Evolutionary conservation across 1,140 invertebrate species (phyloP).

Genomic region (Temnothorax longispinosus): DNA sequence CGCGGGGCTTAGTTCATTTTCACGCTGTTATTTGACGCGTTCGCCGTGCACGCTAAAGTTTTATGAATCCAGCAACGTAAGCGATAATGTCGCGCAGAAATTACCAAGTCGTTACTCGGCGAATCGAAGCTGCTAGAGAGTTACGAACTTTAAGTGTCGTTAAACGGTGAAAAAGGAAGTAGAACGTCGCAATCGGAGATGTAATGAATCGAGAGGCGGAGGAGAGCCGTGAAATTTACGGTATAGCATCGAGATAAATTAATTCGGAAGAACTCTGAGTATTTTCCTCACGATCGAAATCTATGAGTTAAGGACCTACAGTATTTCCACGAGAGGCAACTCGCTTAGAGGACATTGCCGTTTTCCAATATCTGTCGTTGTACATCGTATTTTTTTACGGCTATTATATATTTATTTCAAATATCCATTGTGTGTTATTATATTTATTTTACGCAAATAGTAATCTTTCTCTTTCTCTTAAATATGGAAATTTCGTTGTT

Average conservation of each 20-base stretch:
- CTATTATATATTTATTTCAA: not conserved
- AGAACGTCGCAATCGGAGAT: conserved; percentile 37
- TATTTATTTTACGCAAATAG: conserved; percentile 37
- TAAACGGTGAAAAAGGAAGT: conserved; percentile 47
- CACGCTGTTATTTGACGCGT: conserved; percentile 55
- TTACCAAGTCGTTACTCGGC: conserved; percentile 55
- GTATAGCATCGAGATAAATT: conserved; percentile 62
- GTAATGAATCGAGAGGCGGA: conserved; percentile 50
- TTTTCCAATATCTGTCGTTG: not conserved
- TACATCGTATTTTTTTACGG: not conserved
- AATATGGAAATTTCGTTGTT: conserved; percentile 21
- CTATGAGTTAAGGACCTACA: conserved; percentile 18
- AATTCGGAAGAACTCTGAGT: conserved; percentile 51
- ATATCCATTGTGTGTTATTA: conserved; percentile 8
- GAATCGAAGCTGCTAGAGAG: conserved; percentile 39
- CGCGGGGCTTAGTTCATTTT: conserved; percentile 49
- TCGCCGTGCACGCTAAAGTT: conserved; percentile 52
- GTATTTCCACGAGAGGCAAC: not conserved
- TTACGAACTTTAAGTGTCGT: conserved; percentile 47
- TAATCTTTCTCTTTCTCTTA: conserved; percentile 23
- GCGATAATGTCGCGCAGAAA: conserved; percentile 57
- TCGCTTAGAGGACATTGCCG: not conserved
- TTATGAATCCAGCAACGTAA: conserved; percentile 57
- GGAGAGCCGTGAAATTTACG: conserved; percentile 18
- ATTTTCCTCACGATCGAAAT: conserved; percentile 43